A percentile compares a stretch with the other conserved stretches of the same genome.
These are phyloP conservation scores for Machaerirhynchus nigripectus DNA, from an alignment of 2,113 vertebrate genomes.

Conservation along the genomic window DNA sequence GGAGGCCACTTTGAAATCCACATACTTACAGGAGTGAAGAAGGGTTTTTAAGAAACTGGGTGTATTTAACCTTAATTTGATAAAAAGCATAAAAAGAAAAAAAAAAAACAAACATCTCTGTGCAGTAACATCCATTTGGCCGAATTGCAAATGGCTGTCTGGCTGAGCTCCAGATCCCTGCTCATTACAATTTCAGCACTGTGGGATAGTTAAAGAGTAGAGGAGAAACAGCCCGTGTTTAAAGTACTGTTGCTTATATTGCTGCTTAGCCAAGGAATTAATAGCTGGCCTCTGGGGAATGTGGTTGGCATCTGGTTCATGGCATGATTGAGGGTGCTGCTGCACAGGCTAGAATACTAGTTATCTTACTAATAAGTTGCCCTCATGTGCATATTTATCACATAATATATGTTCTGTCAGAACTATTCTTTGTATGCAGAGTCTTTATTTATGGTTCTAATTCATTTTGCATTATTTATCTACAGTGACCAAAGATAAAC, in stretches of 20 bases:
- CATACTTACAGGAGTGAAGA: neutral
- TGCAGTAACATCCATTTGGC: neutral
- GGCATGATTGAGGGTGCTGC: neutral
- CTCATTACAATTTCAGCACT: neutral
- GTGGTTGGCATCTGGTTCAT: neutral
- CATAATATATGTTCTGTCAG: neutral
- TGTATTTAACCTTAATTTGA: conserved; percentile 4
- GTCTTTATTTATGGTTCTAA: neutral
- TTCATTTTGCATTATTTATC: conserved; percentile 9
- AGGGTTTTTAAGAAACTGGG: neutral
- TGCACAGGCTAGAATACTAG: neutral
- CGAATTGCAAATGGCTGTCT: neutral
- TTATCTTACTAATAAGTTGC: neutral
- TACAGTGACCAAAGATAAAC: neutral
- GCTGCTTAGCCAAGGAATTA: conserved; percentile 38
- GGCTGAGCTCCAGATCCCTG: neutral
- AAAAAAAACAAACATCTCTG: neutral
- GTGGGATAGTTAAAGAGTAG: neutral
- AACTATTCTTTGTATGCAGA: neutral
- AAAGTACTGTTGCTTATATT: conserved; percentile 20
- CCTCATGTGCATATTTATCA: neutral
- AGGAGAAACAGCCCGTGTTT: neutral
- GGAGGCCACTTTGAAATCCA: neutral
- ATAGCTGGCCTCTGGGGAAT: neutral
- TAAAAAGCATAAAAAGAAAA: neutral